phyloP scores from a whole-genome alignment of 2,113 vertebrate genomes.

The Eulemur macaco region DNA sequence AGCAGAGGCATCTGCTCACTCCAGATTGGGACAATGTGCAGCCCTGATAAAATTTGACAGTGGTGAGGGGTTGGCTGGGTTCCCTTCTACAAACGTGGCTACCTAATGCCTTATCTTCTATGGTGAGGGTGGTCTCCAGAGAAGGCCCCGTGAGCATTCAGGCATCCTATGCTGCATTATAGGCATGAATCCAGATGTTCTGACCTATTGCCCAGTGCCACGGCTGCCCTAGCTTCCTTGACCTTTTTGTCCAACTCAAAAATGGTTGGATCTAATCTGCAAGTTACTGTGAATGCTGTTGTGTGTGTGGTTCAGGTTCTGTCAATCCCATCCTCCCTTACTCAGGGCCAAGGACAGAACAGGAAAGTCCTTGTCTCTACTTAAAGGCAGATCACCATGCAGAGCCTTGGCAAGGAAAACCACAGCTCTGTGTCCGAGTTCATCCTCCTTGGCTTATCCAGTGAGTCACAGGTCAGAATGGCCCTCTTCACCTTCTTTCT shows the following conservation, averaged over 20 bases:
- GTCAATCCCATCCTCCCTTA: background rate
- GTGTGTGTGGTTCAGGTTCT: background rate
- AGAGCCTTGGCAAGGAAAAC: conserved; percentile 52
- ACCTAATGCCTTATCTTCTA: background rate
- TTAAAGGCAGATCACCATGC: conserved; percentile 36
- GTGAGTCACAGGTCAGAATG: conserved; percentile 18
- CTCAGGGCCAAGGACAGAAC: background rate
- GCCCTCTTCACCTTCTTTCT: conserved; percentile 66
- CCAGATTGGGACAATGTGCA: background rate
- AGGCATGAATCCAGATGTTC: background rate
- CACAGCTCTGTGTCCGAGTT: conserved; percentile 65
- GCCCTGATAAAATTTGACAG: background rate
- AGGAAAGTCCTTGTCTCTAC: background rate
- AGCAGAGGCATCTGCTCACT: background rate
- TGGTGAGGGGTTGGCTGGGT: background rate
- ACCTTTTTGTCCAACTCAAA: background rate
- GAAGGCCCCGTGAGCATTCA: background rate
- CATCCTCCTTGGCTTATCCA: conserved; percentile 72
- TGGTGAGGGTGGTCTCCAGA: background rate
- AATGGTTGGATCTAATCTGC: background rate
- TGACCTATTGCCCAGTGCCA: background rate
- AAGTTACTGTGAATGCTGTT: background rate
- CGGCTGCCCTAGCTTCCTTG: background rate
- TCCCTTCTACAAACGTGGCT: background rate
- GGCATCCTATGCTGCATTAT: background rate